These are phyloP conservation scores for Tapirus indicus DNA, from an alignment of 2,797 vertebrate genomes.

Conservation along the genomic window DNA sequence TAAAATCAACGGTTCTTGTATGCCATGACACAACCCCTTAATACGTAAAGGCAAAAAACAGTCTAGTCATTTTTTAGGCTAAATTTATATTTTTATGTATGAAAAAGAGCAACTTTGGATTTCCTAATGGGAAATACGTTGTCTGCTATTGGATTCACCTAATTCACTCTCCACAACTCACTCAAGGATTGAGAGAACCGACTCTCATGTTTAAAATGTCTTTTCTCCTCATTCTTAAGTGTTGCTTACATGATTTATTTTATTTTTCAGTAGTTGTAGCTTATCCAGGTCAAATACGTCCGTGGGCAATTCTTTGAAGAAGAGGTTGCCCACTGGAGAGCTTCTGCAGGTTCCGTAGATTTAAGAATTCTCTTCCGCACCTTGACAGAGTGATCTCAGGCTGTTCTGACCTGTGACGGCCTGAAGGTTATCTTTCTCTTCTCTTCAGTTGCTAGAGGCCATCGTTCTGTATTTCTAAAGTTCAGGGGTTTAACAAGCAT, in stretches of 20 bases:
- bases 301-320: neutral
- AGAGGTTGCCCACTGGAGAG: neutral
- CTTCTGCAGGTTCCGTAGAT: conserved; percentile 34
- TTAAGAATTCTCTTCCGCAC: neutral
- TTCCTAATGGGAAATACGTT: neutral
- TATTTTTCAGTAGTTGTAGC: conserved; percentile 1
- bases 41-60: neutral
- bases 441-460: neutral
- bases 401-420: neutral
- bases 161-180: neutral
- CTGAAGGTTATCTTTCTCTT: neutral
- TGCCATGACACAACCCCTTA: neutral
- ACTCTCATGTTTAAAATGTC: neutral
- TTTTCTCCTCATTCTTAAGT: conserved; percentile 38
- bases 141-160: neutral
- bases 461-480: conserved; percentile 27
- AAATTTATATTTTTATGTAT: conserved; percentile 25
- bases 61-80: conserved; percentile 5
- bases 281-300: neutral
- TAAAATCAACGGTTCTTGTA: neutral
- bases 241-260: conserved; percentile 3
- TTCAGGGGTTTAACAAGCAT: conserved; percentile 12
- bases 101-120: conserved; percentile 29
- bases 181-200: neutral
- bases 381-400: neutral